phyloP scores from a whole-genome alignment of 2,888 invertebrate genomes.

The Bugula neritina region DNA sequence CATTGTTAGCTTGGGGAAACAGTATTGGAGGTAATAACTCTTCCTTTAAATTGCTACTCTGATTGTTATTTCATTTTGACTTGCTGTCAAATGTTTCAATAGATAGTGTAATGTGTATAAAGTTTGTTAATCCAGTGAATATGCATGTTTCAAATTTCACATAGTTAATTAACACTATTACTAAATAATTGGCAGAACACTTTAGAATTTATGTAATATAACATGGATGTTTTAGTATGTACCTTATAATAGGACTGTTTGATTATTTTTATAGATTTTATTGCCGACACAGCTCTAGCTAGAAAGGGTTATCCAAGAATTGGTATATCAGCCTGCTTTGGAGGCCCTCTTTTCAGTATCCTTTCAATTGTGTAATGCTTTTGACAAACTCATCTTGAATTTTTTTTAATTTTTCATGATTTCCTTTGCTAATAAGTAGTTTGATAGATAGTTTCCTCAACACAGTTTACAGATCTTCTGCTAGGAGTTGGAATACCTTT shows the following conservation, averaged over 20 bases:
- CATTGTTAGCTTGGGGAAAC: conserved; percentile 65
- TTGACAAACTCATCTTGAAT: neutral
- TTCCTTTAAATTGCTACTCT: too few species aligned
- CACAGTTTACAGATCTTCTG: conserved; percentile 40
- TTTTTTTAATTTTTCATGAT: neutral
- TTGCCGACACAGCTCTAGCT: conserved; percentile 62
- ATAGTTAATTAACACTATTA: too few species aligned
- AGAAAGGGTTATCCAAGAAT: conserved; percentile 62
- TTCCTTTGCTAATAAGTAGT: too few species aligned
- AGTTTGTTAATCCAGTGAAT: too few species aligned
- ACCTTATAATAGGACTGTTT: too few species aligned
- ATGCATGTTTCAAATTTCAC: too few species aligned
- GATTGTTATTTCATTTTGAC: conserved; percentile 12
- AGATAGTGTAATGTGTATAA: too few species aligned
- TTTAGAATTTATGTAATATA: too few species aligned
- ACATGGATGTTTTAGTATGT: too few species aligned
- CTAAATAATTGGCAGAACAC: too few species aligned
- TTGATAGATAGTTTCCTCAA: too few species aligned
- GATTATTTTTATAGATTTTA: conserved; percentile 58
- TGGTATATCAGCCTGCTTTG: conserved; percentile 66
- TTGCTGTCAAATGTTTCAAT: too few species aligned
- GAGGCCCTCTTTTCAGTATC: conserved; percentile 65
- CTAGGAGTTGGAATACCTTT: conserved; percentile 52
- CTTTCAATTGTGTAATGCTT: conserved; percentile 34
- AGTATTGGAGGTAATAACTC: conserved; percentile 58